A percentile compares a stretch with the other conserved stretches of the same genome.
Conservation (phyloP, 2,888 invertebrate species). For the Dendrolimus houi region DNA sequence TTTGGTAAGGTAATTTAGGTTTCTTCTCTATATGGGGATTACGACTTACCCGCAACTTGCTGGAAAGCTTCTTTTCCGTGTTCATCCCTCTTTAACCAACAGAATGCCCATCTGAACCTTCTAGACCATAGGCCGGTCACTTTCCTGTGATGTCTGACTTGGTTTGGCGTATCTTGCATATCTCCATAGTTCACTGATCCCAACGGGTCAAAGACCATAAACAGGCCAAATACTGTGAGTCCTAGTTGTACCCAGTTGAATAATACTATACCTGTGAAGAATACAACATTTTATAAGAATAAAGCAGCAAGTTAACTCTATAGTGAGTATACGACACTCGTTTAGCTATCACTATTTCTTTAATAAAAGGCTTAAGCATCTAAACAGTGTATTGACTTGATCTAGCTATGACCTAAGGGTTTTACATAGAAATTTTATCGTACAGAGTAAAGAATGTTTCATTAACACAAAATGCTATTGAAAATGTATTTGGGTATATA, state of each 20-base stretch:
- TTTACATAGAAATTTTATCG: too few relatives aligned
- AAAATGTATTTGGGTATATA: too few relatives aligned
- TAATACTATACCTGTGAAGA: slow-evolving; percentile 80
- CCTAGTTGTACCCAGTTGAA: slow-evolving; percentile 89
- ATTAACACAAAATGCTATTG: too few relatives aligned
- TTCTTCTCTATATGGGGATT: too few relatives aligned
- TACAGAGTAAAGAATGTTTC: too few relatives aligned
- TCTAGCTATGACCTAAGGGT: too few relatives aligned
- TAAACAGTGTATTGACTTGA: too few relatives aligned
- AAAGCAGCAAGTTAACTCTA: neutral
- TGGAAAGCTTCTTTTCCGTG: slow-evolving; percentile 87
- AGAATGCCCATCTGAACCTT: slow-evolving; percentile 85
- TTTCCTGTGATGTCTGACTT: slow-evolving; percentile 81
- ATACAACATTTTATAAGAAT: slow-evolving; percentile 1
- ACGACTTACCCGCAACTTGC: slow-evolving; percentile 80
- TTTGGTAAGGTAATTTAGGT: too few relatives aligned
- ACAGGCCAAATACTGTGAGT: slow-evolving; percentile 83
- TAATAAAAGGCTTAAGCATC: too few relatives aligned
- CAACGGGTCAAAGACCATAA: slow-evolving; percentile 88
- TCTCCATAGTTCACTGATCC: slow-evolving; percentile 81
- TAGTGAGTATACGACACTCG: too few relatives aligned
- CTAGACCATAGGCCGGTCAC: slow-evolving; percentile 85
- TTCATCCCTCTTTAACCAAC: slow-evolving; percentile 83
- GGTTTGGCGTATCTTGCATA: slow-evolving; percentile 79
- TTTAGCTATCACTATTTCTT: too few relatives aligned